Base-by-base conservation (phyloP, 2,888 invertebrate genomes). In the Alsophila aescularia region DNA sequence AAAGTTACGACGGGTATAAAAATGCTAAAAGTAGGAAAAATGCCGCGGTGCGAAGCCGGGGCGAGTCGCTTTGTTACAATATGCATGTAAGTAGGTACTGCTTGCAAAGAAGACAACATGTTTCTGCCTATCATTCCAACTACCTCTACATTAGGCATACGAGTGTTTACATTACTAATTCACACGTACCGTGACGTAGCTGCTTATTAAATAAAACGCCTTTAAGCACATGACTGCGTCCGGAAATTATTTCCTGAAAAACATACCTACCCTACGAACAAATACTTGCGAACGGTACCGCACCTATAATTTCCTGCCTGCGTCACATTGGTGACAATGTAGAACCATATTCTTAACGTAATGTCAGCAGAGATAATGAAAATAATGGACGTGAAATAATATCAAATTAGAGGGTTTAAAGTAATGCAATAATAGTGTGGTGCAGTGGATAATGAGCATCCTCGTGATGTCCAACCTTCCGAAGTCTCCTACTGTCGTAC, bases 351-450 rank as follows among this genome's bases (percentile, higher is more conserved):
- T 84, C 82, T 82, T 81, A 81, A 76, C 73, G 67, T 78, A 72
- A 79, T 82, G 86, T 85, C 82, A 87, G 80, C 81, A 70, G 74
- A 87, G 77, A 84, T 90, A 89, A 90, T 90, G 87, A 85, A 84
- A 86, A 90, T 90, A 90, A 90, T 90, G 69, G 86, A 76, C 69
- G 84, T 76, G 71, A 87, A 89, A 90, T 91, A 90, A 89, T 87
- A 85, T 79, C 75, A 85, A 87, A 90, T 90, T 88, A 90, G 86
- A 79, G 76, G 87, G 84, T 83, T 81, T 82, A 81, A 81, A 83
- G 83, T 87, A 89, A 89, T 87, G 83, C 81, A 83, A 83, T 89
- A 84, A 87, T 85, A 73, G 76, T 72, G 72, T 72, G 67, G 68
- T 79, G 81, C 79, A 73, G 69, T 56, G 61, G 62, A 72, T 81